Conservation (phyloP, 2,797 vertebrate genomes). For the Tokudaia muenninki region DNA sequence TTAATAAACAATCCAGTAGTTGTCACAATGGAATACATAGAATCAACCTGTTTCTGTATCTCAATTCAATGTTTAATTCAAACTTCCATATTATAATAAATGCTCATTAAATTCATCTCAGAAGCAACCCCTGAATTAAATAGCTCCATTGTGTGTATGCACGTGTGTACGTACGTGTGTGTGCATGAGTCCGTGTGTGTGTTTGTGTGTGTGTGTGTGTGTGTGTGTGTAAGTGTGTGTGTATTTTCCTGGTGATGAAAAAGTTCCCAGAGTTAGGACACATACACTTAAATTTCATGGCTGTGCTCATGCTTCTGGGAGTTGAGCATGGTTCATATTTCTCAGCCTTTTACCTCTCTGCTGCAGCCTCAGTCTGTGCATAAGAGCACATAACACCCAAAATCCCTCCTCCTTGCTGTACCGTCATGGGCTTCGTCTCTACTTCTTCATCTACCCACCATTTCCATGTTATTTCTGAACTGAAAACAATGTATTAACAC, state of each 20-base stretch:
- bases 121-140: background rate
- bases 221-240: background rate
- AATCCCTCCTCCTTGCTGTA: fast-evolving
- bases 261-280: background rate
- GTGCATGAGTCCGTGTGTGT: no score
- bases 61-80: slow-evolving; percentile 46
- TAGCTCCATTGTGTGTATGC: background rate
- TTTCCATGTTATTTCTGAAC: slow-evolving; percentile 2
- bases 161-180: background rate
- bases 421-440: background rate
- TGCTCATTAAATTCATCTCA: background rate
- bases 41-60: background rate
- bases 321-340: background rate
- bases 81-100: background rate
- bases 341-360: fast-evolving
- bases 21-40: background rate
- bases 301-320: background rate
- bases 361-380: background rate
- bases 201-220: background rate
- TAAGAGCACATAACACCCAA: background rate
- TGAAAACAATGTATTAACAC: slow-evolving; percentile 40
- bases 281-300: background rate
- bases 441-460: background rate
- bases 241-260: background rate
- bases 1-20: slow-evolving; percentile 48